Conservation (phyloP, 2,888 invertebrate species). For the Sialis fuliginosa region DNA sequence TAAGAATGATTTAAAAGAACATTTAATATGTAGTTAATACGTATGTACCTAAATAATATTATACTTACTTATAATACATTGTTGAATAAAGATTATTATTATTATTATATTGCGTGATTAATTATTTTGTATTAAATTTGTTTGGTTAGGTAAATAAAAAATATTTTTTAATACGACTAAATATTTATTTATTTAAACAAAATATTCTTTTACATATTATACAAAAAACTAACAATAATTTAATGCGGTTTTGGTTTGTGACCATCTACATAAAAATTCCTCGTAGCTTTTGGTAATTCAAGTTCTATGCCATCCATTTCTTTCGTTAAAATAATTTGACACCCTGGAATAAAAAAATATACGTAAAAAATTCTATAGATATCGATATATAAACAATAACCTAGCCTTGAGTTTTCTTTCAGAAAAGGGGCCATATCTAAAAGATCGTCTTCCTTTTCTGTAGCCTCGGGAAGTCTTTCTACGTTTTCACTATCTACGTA, state of each 20-base stretch:
- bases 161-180: slow-evolving; percentile 1
- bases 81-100: too few relatives aligned
- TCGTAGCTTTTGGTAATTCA: slow-evolving; percentile 68
- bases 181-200: slow-evolving; percentile 4
- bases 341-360: slow-evolving; percentile 37
- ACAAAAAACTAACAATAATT: slow-evolving; percentile 8
- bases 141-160: too few relatives aligned
- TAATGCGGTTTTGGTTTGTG: slow-evolving; percentile 90
- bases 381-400: slow-evolving; percentile 21
- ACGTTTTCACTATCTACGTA: slow-evolving; percentile 65
- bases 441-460: slow-evolving; percentile 92
- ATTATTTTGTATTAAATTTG: too few relatives aligned
- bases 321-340: slow-evolving; percentile 79
- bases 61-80: too few relatives aligned
- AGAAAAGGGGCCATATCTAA: slow-evolving; percentile 93
- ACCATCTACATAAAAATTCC: slow-evolving; percentile 96
- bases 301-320: slow-evolving; percentile 75
- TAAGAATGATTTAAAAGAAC: too few relatives aligned
- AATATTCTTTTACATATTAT: slow-evolving; percentile 2
- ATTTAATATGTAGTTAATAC: too few relatives aligned
- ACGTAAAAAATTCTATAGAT: background rate
- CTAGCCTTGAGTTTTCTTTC: slow-evolving; percentile 85
- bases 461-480: slow-evolving; percentile 58
- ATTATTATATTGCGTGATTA: too few relatives aligned
- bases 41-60: too few relatives aligned